Evolutionary conservation across 2,888 invertebrate species (phyloP).

Genomic region (Tortricodes alternella): DNA sequence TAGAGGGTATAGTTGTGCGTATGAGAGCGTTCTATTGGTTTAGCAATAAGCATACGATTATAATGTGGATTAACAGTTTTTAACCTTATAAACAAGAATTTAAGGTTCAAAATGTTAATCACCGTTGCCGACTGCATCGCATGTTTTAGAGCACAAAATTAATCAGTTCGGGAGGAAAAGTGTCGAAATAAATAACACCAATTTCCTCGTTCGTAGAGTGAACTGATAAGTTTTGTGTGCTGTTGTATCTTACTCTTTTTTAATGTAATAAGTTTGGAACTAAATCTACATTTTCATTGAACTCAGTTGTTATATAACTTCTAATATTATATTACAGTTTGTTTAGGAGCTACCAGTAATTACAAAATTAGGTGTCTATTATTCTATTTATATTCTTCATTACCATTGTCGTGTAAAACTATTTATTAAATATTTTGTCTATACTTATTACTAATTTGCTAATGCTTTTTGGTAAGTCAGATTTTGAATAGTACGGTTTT

Average conservation of each 20-base stretch:
- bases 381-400: constrained; percentile 51
- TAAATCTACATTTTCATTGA: constrained; percentile 38
- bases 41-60: constrained; percentile 6
- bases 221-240: constrained; percentile 1
- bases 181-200: neutral
- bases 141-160: neutral
- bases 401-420: constrained; percentile 42
- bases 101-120: constrained; percentile 27
- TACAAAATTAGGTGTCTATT: constrained; percentile 54
- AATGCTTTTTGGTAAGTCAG: constrained; percentile 16
- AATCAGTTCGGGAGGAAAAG: neutral
- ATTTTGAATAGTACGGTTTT: constrained; percentile 11
- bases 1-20: constrained; percentile 64
- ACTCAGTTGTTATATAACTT: constrained; percentile 38
- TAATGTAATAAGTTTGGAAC: constrained; percentile 20
- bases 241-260: neutral
- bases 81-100: constrained; percentile 3
- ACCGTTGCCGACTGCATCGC: neutral
- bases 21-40: constrained; percentile 36
- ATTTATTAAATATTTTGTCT: constrained; percentile 48
- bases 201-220: neutral
- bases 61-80: constrained; percentile 18
- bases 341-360: constrained; percentile 57
- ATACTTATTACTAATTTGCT: constrained; percentile 8
- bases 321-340: constrained; percentile 60